phyloP scores from a whole-genome alignment of 1,140 invertebrate species.

The Ptiloglossa arizonensis region DNA sequence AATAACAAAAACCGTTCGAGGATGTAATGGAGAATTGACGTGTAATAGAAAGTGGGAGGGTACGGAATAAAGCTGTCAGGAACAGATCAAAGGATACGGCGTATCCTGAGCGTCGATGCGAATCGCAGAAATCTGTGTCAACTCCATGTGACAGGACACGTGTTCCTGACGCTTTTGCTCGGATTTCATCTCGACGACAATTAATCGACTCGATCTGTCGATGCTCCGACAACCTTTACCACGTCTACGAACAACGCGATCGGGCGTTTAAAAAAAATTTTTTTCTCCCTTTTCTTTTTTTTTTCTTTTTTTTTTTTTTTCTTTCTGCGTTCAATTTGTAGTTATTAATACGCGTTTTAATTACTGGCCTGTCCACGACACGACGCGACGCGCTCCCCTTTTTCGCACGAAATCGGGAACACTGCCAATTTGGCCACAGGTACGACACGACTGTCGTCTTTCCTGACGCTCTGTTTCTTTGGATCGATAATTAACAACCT shows the following conservation, averaged over 20 bases:
- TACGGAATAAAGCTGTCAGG: conserved; percentile 34
- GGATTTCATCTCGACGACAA: background rate
- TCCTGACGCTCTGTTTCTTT: background rate
- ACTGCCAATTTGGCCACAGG: conserved; percentile 1
- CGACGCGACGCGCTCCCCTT: background rate
- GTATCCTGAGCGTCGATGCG: conserved; percentile 10
- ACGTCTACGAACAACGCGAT: background rate
- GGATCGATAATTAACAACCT: conserved; percentile 34
- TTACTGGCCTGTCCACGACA: conserved; percentile 13
- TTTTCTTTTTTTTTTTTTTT: background rate
- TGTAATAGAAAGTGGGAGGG: background rate
- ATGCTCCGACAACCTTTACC: conserved; percentile 2
- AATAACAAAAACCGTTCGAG: background rate
- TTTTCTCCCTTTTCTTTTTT: background rate
- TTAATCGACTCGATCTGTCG: conserved; percentile 17
- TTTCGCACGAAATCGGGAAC: conserved; percentile 10
- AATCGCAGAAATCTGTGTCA: conserved; percentile 35
- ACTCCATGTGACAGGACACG: conserved; percentile 18
- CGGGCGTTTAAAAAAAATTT: background rate
- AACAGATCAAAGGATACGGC: conserved; percentile 35
- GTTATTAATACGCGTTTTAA: conserved; percentile 49
- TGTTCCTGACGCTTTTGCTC: conserved; percentile 13
- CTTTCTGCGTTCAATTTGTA: conserved; percentile 21
- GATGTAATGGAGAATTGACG: background rate
- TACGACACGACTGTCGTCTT: background rate